Base-by-base conservation (phyloP, 2,797 vertebrate species). In the Notolepis coatsorum region DNA sequence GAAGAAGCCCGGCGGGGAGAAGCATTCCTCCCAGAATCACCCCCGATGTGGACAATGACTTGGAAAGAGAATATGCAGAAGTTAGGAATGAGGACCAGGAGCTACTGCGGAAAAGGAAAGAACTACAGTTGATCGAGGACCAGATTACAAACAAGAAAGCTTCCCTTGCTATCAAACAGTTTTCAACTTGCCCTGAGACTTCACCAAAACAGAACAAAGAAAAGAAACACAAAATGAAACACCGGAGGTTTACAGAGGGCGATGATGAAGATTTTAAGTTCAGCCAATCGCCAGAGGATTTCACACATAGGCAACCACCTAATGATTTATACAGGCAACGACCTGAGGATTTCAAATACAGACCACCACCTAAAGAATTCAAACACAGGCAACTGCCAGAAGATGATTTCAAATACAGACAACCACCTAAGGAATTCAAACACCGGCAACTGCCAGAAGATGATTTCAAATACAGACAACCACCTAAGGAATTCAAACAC, bases 221-320 rank as follows among this genome's bases (percentile, higher is more conserved):
- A 49, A 81, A 61, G 53, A 85, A 80, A 54, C 69, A 35, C 38
- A 80, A 82, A 49, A 81, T 58, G 53, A 85, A 80, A 54, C 69
- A 35, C 38, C 66, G 1, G 13, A 54, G 55, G 51, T 71, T 61
- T 49, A 25, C 56, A 23, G 71, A 67, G 0, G 48, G 81, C 2
- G 52, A 31, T 0, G 56, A 52, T 2, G 20, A 48, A 2, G 63
- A 75, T 30, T 70, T 72, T 59, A 79, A 64, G 60, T 77, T 77
- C 66, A 73, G 66, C 5, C 28, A 4, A 13, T 63, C 77, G 12
- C 30, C 72, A 23, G 55, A 65, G 7, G 74, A 84, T 3, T 64
- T 67, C 20, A 28, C 23, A 0, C 64, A 58, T 62, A 58, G 63
- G 2, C 45, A 23, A 3, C 72, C 84, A 1, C 56, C 65, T 5